These are phyloP conservation scores for Teleogryllus oceanicus DNA, from an alignment of 2,888 invertebrate species.

Conservation along the genomic window DNA sequence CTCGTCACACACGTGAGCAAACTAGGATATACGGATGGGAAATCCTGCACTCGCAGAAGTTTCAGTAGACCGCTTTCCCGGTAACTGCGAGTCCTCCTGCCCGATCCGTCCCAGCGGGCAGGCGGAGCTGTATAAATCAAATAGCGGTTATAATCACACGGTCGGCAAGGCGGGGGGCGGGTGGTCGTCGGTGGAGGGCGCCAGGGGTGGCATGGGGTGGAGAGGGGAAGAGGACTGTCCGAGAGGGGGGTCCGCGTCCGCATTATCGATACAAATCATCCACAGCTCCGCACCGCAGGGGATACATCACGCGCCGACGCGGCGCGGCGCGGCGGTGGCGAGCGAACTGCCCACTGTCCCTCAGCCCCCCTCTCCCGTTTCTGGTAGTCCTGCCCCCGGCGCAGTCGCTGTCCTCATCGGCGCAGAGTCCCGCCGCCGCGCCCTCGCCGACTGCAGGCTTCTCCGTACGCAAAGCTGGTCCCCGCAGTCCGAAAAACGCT, in stretches of 20 bases:
- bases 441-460: too few relatives aligned
- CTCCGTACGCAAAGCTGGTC: too few relatives aligned
- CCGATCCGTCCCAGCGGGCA: not conserved
- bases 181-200: not conserved
- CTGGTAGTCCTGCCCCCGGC: too few relatives aligned
- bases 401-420: too few relatives aligned
- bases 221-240: not conserved
- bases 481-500: too few relatives aligned
- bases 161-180: not conserved
- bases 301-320: not conserved
- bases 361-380: too few relatives aligned
- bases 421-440: too few relatives aligned
- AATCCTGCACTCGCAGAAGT: not conserved
- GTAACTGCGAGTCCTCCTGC: not conserved
- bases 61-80: not conserved
- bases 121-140: not conserved
- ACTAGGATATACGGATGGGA: not conserved
- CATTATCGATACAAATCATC: not conserved
- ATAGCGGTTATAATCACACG: conserved; percentile 18
- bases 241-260: not conserved
- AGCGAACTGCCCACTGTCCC: not conserved
- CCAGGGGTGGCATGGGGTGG: not conserved
- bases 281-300: not conserved
- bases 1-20: too few relatives aligned
- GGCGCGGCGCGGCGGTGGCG: not conserved